phyloP scores from a whole-genome alignment of 2,797 vertebrate species.

The Nannoperca obscura region DNA sequence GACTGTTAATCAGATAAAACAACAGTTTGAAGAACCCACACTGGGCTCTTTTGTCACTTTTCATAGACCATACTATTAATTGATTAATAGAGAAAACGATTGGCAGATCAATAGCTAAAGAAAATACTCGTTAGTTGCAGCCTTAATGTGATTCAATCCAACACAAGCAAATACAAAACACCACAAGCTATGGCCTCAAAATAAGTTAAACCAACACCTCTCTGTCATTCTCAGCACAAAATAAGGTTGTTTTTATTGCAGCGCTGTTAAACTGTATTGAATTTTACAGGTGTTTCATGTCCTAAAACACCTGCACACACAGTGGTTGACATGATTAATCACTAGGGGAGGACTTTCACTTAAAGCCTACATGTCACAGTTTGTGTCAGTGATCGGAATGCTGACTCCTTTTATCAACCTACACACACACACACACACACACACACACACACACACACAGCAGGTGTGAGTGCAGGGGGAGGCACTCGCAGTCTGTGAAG shows the following conservation, averaged over 20 bases:
- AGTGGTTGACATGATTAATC: background rate
- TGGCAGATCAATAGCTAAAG: background rate
- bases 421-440: constrained; percentile 4
- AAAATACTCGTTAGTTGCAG: background rate
- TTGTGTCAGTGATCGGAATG: constrained; percentile 13
- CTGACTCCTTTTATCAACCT: constrained; percentile 26
- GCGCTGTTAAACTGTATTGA: background rate
- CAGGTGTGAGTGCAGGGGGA: constrained; percentile 48
- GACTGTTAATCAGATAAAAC: background rate
- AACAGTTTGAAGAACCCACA: background rate
- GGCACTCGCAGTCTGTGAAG: constrained; percentile 55
- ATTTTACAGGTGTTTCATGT: background rate
- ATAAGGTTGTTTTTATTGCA: background rate
- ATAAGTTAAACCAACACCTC: background rate
- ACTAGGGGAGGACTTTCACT: background rate
- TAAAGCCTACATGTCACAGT: constrained; percentile 8
- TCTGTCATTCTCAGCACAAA: background rate
- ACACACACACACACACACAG: constrained; percentile 19
- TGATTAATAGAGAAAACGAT: background rate
- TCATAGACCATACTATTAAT: background rate
- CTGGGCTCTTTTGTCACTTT: background rate
- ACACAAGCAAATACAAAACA: background rate
- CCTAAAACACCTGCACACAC: background rate
- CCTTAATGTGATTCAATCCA: background rate
- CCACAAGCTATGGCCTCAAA: background rate